These are phyloP conservation scores for Paramormyrops kingsleyae DNA, from an alignment of 2,113 vertebrate species.

Conservation along the genomic window DNA sequence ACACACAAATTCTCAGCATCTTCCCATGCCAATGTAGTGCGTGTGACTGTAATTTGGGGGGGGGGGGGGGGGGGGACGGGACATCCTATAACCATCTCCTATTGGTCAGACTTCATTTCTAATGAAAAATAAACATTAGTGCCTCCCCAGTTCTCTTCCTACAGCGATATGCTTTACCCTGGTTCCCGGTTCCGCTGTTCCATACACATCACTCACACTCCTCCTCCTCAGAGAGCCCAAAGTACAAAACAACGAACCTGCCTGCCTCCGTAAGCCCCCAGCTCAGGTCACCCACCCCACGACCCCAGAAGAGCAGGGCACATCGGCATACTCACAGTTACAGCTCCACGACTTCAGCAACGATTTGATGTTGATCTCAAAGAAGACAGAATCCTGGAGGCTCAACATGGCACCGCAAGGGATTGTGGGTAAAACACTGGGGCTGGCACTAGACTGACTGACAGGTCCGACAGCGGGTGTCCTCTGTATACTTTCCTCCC, in stretches of 20 bases:
- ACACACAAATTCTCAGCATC: background rate
- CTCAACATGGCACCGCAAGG: constrained; percentile 75
- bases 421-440: constrained; percentile 9
- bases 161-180: background rate
- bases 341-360: constrained; percentile 93
- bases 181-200: background rate
- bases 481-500: background rate
- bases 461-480: constrained; percentile 29
- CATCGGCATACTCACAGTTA: constrained; percentile 74
- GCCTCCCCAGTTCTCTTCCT: background rate
- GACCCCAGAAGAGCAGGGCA: background rate
- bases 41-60: background rate
- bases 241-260: background rate
- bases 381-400: constrained; percentile 92
- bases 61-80: background rate
- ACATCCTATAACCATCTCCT: background rate
- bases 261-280: background rate
- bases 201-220: background rate
- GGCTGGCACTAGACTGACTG: background rate
- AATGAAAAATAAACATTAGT: background rate
- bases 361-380: constrained; percentile 97
- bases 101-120: background rate
- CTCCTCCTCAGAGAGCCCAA: background rate
- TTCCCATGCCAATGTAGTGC: background rate
- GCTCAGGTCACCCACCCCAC: background rate